These are phyloP conservation scores for Pseudomyrmex concolor DNA, from an alignment of 1,140 invertebrate species.

Conservation along the genomic window DNA sequence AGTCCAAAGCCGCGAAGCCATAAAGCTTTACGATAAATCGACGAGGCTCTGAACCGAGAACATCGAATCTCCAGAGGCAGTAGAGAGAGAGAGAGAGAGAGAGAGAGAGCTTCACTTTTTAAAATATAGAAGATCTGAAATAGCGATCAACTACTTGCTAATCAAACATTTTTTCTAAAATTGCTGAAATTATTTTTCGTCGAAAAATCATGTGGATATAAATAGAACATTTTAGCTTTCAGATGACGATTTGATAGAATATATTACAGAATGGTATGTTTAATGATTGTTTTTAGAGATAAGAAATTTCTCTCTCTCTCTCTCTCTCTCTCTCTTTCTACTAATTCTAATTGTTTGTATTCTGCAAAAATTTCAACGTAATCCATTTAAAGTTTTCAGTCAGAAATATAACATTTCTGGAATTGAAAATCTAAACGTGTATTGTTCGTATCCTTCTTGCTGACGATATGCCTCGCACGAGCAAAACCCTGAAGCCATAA, in stretches of 20 bases:
- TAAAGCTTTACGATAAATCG: conserved; percentile 62
- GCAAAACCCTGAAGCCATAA: conserved; percentile 61
- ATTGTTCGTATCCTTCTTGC: conserved; percentile 41
- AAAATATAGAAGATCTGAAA: no score
- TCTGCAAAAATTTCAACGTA: background rate
- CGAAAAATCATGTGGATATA: no score
- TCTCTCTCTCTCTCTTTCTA: no score
- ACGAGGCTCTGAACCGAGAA: conserved; percentile 23
- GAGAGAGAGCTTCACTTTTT: conserved; percentile 5
- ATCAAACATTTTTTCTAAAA: background rate
- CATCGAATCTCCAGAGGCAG: conserved; percentile 21
- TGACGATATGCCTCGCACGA: conserved; percentile 32
- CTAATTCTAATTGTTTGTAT: no score
- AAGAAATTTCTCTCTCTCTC: no score
- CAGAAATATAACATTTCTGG: conserved; percentile 13
- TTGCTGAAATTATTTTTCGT: background rate
- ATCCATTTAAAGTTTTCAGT: background rate
- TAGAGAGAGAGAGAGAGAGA: background rate
- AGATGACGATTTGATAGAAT: no score
- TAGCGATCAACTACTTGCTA: background rate
- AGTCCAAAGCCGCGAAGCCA: conserved; percentile 64
- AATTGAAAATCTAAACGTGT: conserved; percentile 18
- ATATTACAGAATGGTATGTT: no score
- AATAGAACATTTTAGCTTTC: no score
- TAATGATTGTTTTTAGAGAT: no score